These are phyloP conservation scores for Adelosebastes latens DNA, from an alignment of 2,797 vertebrate species.

Conservation along the genomic window DNA sequence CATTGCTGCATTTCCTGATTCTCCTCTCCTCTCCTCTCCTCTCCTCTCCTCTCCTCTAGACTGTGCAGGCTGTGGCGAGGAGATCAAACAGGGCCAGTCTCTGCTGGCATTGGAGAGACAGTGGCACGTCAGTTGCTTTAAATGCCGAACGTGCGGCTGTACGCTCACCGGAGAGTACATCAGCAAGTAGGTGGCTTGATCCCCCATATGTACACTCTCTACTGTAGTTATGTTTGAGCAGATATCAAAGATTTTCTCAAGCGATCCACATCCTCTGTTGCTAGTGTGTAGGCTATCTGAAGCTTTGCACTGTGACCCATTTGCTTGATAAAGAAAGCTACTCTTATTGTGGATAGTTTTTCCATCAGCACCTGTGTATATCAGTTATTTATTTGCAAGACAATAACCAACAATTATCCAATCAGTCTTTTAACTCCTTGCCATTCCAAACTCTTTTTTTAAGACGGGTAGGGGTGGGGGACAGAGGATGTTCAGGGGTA, in stretches of 20 bases:
- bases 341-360: neutral
- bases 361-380: neutral
- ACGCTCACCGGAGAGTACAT: constrained; percentile 96
- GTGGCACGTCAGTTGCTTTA: constrained; percentile 98
- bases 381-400: neutral
- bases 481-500: no score
- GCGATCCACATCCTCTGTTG: neutral
- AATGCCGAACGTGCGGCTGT: constrained; percentile 91
- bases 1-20: neutral
- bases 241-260: neutral
- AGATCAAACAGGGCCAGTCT: constrained; percentile 95
- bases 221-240: neutral
- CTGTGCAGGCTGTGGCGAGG: constrained; percentile 93
- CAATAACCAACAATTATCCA: neutral
- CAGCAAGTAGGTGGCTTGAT: constrained; percentile 90
- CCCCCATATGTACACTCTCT: neutral
- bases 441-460: no score
- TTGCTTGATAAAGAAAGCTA: neutral
- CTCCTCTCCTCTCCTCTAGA: constrained; percentile 75
- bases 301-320: neutral
- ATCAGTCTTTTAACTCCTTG: no score
- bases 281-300: no score
- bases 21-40: constrained; percentile 3
- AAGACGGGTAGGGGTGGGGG: no score
- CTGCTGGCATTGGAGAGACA: constrained; percentile 95